Conservation (phyloP, 1,140 invertebrate genomes). For the Cheumatopsyche charites region DNA sequence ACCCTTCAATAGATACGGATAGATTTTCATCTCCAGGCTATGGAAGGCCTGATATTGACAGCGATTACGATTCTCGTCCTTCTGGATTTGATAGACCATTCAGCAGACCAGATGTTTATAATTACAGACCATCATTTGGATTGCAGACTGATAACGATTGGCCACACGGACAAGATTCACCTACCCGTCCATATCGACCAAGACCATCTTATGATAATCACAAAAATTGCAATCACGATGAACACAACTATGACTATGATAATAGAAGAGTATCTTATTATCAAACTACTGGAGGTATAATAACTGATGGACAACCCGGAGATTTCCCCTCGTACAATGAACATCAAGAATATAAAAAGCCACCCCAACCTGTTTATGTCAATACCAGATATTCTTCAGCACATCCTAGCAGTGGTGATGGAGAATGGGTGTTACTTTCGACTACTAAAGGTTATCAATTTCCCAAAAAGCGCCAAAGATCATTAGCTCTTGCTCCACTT, state of each 20-base stretch:
- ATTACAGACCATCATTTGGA: constrained; percentile 51
- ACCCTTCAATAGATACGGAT: constrained; percentile 39
- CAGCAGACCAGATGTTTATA: constrained; percentile 49
- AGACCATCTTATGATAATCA: constrained; percentile 57
- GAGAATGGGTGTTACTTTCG: constrained; percentile 77
- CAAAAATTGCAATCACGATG: constrained; percentile 53
- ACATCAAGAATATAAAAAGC: constrained; percentile 47
- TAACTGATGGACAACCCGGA: constrained; percentile 70
- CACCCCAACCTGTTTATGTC: constrained; percentile 57
- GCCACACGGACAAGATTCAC: constrained; percentile 48
- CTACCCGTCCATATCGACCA: constrained; percentile 53
- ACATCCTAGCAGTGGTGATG: constrained; percentile 69
- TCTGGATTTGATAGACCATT: constrained; percentile 49
- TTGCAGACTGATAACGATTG: constrained; percentile 57
- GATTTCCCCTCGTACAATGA: constrained; percentile 66
- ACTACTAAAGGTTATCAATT: constrained; percentile 75
- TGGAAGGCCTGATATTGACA: constrained; percentile 33
- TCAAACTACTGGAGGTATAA: constrained; percentile 61
- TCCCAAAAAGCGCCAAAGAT: constrained; percentile 59
- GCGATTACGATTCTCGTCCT: constrained; percentile 51
- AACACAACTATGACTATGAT: constrained; percentile 42
- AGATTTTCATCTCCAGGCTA: constrained; percentile 39
- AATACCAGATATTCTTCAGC: constrained; percentile 56
- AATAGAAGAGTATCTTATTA: constrained; percentile 48
- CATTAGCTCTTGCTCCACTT: constrained; percentile 51